Base-by-base conservation (phyloP, 2,113 vertebrate species). In the Nesospiza acunhae region DNA sequence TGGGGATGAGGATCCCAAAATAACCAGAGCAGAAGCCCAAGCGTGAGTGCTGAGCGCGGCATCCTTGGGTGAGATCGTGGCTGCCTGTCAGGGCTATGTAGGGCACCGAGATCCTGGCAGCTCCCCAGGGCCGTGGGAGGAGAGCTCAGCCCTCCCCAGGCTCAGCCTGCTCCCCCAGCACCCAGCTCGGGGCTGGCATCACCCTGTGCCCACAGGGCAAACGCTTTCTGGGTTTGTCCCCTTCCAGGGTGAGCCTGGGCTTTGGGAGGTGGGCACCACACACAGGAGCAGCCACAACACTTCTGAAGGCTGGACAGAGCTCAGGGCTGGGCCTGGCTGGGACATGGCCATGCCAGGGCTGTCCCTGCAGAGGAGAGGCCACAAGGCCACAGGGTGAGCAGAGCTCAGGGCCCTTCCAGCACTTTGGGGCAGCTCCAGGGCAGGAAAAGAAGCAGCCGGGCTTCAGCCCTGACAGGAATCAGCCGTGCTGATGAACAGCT, bases 41-140 rank as follows among this genome's bases (percentile, higher is more conserved):
- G 74, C 2, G 50, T 1, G 1, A 9, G 37, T 41, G 73, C 73
- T 0, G 11, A 90, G 79, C 1, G 68, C 8, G 89, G 72, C 87
- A 79, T 10, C 80, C 81, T 24, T 1, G 5, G 70, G 83, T 76
- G 72, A 46, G 87, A 8, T 64, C 23, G 59, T 5, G 31, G 22
- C 83, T 87, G 69, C 68, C 3, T 70, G 84, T 55, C 90, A 87
- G 84, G 1, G 15, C 76, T 89, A 97, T 93, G 30, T 97, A 95
- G 95, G 96, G 87, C 95, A 96, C 64, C 0, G 13, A 94, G 84
- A 44, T 55, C 4, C 63, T 73, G 74, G 89, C 42, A 0, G n/a
- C 66, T 67, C 80, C 62, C 62, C 72, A 26, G 50, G 46, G 88
- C 84, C 19, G 56, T 84, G 91, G 93, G 89, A 94, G 93, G 87